Evolutionary conservation across 2,888 invertebrate genomes (phyloP).

Genomic region (Herminia tarsipennalis): DNA sequence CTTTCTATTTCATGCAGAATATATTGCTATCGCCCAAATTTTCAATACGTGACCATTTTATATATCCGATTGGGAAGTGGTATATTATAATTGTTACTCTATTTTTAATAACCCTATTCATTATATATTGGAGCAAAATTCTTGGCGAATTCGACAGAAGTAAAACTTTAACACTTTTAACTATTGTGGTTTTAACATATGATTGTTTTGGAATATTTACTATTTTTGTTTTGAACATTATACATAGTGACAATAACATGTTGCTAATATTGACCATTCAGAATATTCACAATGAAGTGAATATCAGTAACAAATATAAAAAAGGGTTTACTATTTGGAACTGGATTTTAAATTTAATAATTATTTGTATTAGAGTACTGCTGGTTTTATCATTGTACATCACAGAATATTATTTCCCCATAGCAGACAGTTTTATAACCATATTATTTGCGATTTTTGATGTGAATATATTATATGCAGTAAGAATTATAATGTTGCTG

Average conservation of each 20-base stretch:
- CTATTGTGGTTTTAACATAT: background rate
- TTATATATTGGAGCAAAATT: too few relatives aligned
- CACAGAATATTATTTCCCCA: background rate
- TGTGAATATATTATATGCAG: too few relatives aligned
- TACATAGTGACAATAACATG: background rate
- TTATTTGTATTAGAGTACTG: background rate
- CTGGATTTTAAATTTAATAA: conserved; percentile 4
- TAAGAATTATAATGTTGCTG: conserved; percentile 11
- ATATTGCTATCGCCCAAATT: too few relatives aligned
- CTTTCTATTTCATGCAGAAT: too few relatives aligned
- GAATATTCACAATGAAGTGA: background rate
- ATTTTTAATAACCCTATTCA: too few relatives aligned
- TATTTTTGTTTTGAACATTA: background rate
- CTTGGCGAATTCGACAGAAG: too few relatives aligned
- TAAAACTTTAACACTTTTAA: background rate
- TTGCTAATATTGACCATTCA: conserved; percentile 4
- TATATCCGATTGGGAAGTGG: too few relatives aligned
- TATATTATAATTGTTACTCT: too few relatives aligned
- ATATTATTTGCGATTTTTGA: too few relatives aligned
- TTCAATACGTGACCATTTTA: too few relatives aligned
- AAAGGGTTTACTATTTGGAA: background rate
- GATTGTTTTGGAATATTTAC: background rate
- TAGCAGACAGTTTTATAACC: background rate
- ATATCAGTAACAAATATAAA: background rate
- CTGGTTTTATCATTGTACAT: background rate